Evolutionary conservation across 2,797 vertebrate species (phyloP), one percentile per base, ranked within the genome.

Genomic region (Sebastiscus albofasciatus): DNA sequence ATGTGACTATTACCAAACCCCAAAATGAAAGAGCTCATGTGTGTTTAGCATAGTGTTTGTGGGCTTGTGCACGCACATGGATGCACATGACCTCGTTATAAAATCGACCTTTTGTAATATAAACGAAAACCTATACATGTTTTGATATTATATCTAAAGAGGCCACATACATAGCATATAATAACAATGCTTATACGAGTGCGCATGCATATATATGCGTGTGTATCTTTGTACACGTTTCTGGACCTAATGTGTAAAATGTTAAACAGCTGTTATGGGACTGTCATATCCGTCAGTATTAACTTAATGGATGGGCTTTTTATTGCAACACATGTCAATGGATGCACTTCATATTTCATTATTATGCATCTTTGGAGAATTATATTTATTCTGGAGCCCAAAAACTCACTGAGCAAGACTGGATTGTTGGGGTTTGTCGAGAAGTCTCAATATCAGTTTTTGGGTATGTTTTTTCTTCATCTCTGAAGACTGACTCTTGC

Each of bases 401-500:
- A 56, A 68, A 67, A 69, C 24, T 58, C 72, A 58, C 61, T 66
- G 75, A 80, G 67, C 81, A 81, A 81, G 64, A 39, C 60, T 70
- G 84, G 33, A 34, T 73, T 86, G 78, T 64, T 85, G 80, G 64
- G 80, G 65, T 83, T 77, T 84, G 86, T 91, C 82, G 68, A 80
- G 67, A 86, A 81, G 76, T 86, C 76, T 86, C 75, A 87, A 79
- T 77, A 86, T 90, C 91, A 90, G 70, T 75, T 86, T 87, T 80
- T 71, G 9, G 60, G 46, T 33, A 72, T 88, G 62, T 56, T 80
- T 84, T 87, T 68, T 87, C 85, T 89, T 85, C 96, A 96, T 96
- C 95, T 79, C 72, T 82, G 74, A 86, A 96, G 96, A 94, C 97
- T 96, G 95, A 94, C 74, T 87, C 84, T 83, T 82, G 81, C 75